Percentiles rank a stretch among this genome's conserved stretches.
Conservation (phyloP, 2,888 invertebrate species). For the Cinara cedri region DNA sequence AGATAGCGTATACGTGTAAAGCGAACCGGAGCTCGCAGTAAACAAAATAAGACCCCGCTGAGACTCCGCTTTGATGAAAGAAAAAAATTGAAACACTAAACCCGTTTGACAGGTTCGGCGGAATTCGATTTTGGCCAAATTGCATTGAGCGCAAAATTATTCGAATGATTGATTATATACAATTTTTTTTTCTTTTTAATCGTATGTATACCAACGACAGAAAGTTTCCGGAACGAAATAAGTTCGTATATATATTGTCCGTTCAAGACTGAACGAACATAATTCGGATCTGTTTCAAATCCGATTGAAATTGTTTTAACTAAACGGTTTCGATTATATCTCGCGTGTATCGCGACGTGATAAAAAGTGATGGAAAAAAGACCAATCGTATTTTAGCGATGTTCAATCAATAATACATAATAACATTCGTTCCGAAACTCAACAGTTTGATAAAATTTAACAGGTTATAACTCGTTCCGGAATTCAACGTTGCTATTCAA, state of each 20-base stretch:
- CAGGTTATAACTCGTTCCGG: no score
- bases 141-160: constrained; percentile 22
- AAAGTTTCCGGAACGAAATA: constrained; percentile 7
- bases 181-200: neutral
- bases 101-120: constrained; percentile 29
- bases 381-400: no score
- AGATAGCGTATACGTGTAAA: neutral
- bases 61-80: neutral
- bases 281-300: neutral
- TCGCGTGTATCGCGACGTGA: no score
- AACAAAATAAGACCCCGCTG: neutral
- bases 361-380: neutral
- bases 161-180: constrained; percentile 38
- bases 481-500: no score
- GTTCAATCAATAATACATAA: no score
- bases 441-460: no score
- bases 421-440: no score
- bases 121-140: constrained; percentile 41
- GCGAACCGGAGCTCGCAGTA: neutral
- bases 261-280: neutral
- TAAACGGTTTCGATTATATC: no score
- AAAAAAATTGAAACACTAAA: constrained; percentile 44
- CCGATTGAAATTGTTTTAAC: neutral
- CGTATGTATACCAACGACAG: constrained; percentile 6
- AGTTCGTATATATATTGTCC: neutral